Evolutionary conservation across 2,888 invertebrate species (phyloP).

Genomic region (Caenorhabditis doughertyi): DNA sequence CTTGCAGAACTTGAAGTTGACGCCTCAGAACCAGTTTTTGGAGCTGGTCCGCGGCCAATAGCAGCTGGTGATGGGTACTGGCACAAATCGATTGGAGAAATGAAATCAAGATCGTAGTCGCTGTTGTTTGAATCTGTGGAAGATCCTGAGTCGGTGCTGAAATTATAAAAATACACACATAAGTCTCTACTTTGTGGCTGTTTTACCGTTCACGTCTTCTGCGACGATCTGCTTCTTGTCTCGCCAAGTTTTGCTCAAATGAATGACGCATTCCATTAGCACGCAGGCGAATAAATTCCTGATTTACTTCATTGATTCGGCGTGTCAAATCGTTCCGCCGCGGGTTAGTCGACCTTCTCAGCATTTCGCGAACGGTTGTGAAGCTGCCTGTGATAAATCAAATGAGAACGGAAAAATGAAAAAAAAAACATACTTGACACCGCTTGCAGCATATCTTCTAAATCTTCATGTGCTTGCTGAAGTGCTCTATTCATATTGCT

Average conservation of each 20-base stretch:
- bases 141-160: conserved; percentile 33
- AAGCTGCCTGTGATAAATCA: conserved; percentile 13
- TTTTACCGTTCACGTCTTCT: neutral
- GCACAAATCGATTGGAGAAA: neutral
- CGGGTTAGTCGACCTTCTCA: neutral
- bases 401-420: neutral
- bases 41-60: no score
- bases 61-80: neutral
- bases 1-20: neutral
- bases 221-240: neutral
- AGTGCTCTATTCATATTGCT: neutral
- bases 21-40: neutral
- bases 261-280: conserved; percentile 22
- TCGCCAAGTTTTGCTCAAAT: conserved; percentile 8
- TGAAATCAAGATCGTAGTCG: conserved; percentile 32
- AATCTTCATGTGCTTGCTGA: neutral
- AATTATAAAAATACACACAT: neutral
- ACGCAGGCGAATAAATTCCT: conserved; percentile 27
- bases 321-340: neutral
- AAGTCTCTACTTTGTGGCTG: neutral
- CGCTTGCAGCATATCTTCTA: neutral
- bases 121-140: conserved; percentile 27
- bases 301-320: conserved; percentile 1
- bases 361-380: neutral
- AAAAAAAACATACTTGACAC: neutral